Evolutionary conservation across 2,113 vertebrate genomes (phyloP).

Genomic region (Cheilinus undulatus): DNA sequence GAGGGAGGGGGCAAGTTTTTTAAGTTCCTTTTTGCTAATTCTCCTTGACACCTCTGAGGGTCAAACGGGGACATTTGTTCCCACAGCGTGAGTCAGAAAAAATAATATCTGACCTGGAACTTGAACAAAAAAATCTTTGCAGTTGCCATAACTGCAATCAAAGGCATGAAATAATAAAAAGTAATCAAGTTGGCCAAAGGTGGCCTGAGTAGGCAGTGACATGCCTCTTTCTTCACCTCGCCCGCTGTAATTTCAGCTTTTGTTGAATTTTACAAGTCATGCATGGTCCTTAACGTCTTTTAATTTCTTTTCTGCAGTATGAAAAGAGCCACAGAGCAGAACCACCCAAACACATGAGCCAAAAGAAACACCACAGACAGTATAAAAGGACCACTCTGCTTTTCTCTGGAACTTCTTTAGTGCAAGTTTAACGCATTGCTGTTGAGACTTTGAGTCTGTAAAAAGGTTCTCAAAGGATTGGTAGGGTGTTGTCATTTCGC

Average conservation of each 20-base stretch:
- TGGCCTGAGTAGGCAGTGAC: conserved; percentile 3
- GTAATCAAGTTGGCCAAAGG: not conserved
- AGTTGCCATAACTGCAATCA: not conserved
- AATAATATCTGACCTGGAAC: not conserved
- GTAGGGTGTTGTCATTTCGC: too few relatives aligned
- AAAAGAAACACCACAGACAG: not conserved
- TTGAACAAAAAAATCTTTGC: conserved; percentile 1
- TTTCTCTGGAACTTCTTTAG: too few relatives aligned
- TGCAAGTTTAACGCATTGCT: too few relatives aligned
- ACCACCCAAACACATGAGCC: not conserved
- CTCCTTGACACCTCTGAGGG: conserved; percentile 22
- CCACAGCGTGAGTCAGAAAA: not conserved
- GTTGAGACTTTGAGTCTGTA: too few relatives aligned
- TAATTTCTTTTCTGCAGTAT: not conserved
- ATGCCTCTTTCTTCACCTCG: not conserved
- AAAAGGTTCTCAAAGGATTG: too few relatives aligned
- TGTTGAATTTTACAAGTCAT: not conserved
- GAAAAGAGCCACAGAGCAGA: conserved; percentile 9
- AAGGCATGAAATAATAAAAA: conserved; percentile 15
- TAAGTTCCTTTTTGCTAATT: conserved; percentile 44
- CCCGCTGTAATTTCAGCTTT: conserved; percentile 43
- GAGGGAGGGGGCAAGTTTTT: conserved; percentile 27
- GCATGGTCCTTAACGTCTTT: not conserved
- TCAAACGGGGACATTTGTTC: conserved; percentile 17
- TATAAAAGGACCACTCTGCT: too few relatives aligned